phyloP scores from a whole-genome alignment of 2,113 vertebrate species.

The Tetrao urogallus region DNA sequence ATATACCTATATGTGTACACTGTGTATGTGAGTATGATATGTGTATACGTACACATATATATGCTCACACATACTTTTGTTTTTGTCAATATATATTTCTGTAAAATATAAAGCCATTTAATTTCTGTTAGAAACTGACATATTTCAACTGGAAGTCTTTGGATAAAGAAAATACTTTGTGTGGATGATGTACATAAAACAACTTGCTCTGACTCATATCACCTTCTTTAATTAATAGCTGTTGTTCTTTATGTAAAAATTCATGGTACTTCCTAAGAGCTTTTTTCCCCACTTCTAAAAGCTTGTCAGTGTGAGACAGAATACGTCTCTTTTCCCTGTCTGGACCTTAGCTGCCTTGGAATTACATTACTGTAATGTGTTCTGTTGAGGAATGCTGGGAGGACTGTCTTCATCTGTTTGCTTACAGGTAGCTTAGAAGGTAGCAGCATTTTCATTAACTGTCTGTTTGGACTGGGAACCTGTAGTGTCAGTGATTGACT shows the following conservation, averaged over 20 bases:
- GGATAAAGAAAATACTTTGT: neutral
- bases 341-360: neutral
- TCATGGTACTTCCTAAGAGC: neutral
- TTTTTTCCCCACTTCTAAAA: neutral
- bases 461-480: neutral
- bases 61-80: neutral
- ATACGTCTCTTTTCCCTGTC: neutral
- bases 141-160: neutral
- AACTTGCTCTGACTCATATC: neutral
- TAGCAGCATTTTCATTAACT: neutral
- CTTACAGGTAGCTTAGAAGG: neutral
- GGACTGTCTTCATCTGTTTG: neutral
- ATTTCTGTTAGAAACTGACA: neutral
- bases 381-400: neutral
- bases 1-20: neutral
- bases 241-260: neutral
- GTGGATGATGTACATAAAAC: neutral
- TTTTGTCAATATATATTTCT: neutral
- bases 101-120: neutral
- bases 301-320: neutral
- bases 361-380: neutral
- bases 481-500: neutral
- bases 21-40: neutral
- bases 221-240: neutral
- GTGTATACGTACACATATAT: neutral